Evolutionary conservation across 2,113 vertebrate species (phyloP).

Genomic region (Turdus rufiventris): DNA sequence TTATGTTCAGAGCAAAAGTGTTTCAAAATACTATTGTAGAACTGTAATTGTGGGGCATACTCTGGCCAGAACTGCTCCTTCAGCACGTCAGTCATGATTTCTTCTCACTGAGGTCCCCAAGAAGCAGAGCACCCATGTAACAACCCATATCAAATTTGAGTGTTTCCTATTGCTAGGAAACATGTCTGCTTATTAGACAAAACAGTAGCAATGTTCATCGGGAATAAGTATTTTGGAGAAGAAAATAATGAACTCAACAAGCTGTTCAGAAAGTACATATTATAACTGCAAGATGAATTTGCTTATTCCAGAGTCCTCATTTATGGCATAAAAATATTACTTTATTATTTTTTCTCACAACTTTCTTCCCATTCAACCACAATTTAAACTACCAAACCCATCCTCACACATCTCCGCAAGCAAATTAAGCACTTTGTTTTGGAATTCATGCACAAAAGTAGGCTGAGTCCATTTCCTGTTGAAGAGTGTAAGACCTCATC

Average conservation of each 20-base stretch:
- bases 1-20: background rate
- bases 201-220: background rate
- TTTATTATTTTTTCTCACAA: background rate
- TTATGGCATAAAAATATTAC: background rate
- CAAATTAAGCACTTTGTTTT: conserved; percentile 25
- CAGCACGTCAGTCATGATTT: background rate
- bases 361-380: background rate
- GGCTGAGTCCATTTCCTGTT: conserved; percentile 19
- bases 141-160: background rate
- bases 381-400: background rate
- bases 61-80: background rate
- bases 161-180: background rate
- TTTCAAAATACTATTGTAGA: background rate
- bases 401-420: background rate
- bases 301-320: background rate
- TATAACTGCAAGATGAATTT: background rate
- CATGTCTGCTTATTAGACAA: background rate
- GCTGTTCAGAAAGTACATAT: background rate
- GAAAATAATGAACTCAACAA: background rate
- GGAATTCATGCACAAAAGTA: background rate
- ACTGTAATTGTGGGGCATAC: background rate
- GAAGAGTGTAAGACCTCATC: conserved; percentile 27
- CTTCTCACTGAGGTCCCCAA: background rate
- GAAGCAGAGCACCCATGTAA: background rate
- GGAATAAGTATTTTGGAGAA: background rate